Conservation (phyloP, 2,797 vertebrate genomes). For the Chelon labrosus region DNA sequence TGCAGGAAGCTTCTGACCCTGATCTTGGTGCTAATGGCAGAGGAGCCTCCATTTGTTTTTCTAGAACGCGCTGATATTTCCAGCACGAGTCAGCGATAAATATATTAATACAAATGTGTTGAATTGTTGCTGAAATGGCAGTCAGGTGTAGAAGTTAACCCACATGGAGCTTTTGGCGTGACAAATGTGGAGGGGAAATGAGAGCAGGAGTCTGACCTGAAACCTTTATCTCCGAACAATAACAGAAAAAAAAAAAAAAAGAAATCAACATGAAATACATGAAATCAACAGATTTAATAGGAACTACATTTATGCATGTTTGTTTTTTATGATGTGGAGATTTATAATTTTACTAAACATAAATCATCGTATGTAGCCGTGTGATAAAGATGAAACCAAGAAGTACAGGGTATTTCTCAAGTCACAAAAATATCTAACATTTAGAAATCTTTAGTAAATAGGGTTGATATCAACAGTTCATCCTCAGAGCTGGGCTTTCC, state of each 20-base stretch:
- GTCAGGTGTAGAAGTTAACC: conserved; percentile 54
- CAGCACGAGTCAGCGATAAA: conserved; percentile 62
- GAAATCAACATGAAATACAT: not conserved
- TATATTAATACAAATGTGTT: conserved; percentile 51
- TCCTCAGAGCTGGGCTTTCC: conserved; percentile 2
- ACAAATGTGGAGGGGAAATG: conserved; percentile 46
- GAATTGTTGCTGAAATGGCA: conserved; percentile 67
- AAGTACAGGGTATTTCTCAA: not conserved
- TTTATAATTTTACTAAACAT: not conserved
- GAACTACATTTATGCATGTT: not conserved
- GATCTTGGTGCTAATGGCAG: conserved; percentile 28
- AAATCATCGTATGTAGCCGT: not conserved
- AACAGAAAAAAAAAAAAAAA: not conserved
- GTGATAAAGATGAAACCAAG: conserved; percentile 7
- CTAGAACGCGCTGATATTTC: conserved; percentile 50
- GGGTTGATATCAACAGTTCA: not conserved
- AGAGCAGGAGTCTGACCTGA: conserved; percentile 38
- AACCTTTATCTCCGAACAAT: conserved; percentile 35
- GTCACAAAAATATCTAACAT: not conserved
- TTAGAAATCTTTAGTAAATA: not conserved
- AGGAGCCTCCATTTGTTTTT: conserved; percentile 56
- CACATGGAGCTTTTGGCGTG: conserved; percentile 55
- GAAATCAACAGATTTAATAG: conserved; percentile 1
- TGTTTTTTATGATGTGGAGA: not conserved
- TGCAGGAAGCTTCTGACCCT: conserved; percentile 12